phyloP scores from a whole-genome alignment of 2,113 vertebrate species.

The Aegithalos caudatus region DNA sequence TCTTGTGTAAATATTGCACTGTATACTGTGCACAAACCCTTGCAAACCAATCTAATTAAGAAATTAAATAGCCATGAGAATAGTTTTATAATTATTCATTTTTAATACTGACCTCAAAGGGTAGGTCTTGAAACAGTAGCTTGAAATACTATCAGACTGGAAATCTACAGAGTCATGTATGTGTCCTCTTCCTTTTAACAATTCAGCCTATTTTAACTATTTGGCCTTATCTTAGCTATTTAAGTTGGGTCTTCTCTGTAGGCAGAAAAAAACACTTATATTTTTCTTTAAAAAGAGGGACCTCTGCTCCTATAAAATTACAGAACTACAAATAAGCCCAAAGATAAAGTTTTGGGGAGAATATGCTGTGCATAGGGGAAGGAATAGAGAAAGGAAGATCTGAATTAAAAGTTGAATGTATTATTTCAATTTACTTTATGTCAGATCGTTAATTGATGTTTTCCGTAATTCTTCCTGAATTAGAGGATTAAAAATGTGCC shows the following conservation, averaged over 20 bases:
- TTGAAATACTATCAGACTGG: neutral
- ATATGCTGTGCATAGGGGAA: fast-evolving
- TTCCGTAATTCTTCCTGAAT: neutral
- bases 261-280: neutral
- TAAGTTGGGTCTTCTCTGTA: neutral
- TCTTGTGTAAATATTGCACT: neutral
- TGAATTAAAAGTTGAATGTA: neutral
- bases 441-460: neutral
- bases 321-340: neutral
- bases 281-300: neutral
- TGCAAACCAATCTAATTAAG: neutral
- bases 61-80: neutral
- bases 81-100: neutral
- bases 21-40: neutral
- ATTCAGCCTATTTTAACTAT: neutral
- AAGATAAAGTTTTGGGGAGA: neutral
- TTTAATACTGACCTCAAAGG: neutral
- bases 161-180: neutral
- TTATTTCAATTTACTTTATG: neutral
- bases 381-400: neutral
- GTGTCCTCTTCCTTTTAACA: neutral
- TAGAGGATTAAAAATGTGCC: neutral
- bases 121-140: neutral
- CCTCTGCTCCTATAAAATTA: neutral
- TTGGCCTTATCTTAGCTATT: neutral